phyloP scores from a whole-genome alignment of 2,113 vertebrate genomes.

The Corydoras maculifer region DNA sequence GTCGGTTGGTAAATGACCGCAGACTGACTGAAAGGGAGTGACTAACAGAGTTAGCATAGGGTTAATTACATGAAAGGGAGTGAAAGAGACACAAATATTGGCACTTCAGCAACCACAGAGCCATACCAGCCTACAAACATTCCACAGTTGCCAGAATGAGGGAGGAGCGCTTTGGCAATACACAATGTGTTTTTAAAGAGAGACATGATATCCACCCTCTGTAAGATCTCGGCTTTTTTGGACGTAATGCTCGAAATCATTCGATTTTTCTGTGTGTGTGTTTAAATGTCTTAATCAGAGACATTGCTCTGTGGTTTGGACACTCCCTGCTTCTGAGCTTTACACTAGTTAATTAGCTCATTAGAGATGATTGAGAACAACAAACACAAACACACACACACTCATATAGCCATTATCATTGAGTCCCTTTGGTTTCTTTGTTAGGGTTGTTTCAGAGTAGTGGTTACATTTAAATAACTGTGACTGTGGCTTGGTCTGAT shows the following conservation, averaged over 20 bases:
- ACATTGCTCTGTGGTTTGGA: constrained; percentile 49
- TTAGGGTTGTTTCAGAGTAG: background rate
- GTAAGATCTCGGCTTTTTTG: background rate
- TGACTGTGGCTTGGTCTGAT: background rate
- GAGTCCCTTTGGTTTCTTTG: background rate
- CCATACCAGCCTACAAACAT: constrained; percentile 10
- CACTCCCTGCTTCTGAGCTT: constrained; percentile 38
- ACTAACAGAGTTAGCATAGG: constrained; percentile 10
- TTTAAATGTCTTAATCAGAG: constrained; percentile 56
- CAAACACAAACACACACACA: constrained; percentile 35
- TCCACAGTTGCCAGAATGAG: background rate
- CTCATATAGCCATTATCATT: background rate
- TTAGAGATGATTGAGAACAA: constrained; percentile 48
- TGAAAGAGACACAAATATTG: constrained; percentile 17
- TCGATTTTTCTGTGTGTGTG: background rate
- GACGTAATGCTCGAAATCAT: constrained; percentile 3
- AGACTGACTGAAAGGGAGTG: constrained; percentile 18
- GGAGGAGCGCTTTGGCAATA: constrained; percentile 7
- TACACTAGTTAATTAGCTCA: constrained; percentile 49
- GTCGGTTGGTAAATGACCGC: constrained; percentile 15
- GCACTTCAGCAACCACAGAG: constrained; percentile 36
- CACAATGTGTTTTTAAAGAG: constrained; percentile 1
- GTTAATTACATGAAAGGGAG: constrained; percentile 29
- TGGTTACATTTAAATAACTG: background rate
- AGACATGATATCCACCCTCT: background rate